Evolutionary conservation across 2,888 invertebrate species (phyloP).

Genomic region (Cheiracanthium punctorium): DNA sequence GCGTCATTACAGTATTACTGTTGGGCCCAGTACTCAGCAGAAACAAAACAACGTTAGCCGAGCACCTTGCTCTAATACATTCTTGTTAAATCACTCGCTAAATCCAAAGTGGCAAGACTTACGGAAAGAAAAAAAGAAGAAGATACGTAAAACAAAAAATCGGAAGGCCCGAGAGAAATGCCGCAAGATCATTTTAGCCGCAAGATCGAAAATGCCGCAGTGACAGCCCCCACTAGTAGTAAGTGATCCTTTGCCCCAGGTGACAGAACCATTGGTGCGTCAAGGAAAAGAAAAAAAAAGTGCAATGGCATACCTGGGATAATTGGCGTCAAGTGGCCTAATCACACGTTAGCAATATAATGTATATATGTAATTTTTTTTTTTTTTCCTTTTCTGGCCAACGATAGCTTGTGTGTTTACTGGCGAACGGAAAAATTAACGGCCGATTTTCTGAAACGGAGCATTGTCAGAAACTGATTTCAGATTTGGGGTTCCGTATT

Average conservation of each 20-base stretch:
- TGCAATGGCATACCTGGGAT: constrained; percentile 37
- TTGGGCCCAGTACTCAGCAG: too few species aligned
- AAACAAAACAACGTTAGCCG: background rate
- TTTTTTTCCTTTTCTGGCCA: background rate
- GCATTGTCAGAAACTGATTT: background rate
- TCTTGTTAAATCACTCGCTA: background rate
- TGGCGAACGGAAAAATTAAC: background rate
- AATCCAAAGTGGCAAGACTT: background rate
- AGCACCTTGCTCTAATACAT: background rate
- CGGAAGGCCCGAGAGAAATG: background rate
- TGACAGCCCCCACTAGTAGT: constrained; percentile 41
- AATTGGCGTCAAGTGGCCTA: constrained; percentile 58
- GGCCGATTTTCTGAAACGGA: background rate
- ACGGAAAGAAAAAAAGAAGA: too few species aligned
- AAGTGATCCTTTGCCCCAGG: constrained; percentile 56
- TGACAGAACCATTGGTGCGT: constrained; percentile 48
- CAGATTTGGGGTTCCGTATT: background rate
- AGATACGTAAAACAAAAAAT: background rate
- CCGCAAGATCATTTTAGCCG: background rate
- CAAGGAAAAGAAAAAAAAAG: constrained; percentile 31
- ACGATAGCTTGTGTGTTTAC: constrained; percentile 24
- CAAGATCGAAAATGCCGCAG: background rate
- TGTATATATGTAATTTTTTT: too few species aligned
- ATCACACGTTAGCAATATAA: constrained; percentile 54
- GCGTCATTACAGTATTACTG: too few species aligned